These are phyloP conservation scores for Melieria crassipennis DNA, from an alignment of 2,888 invertebrate genomes.

Conservation along the genomic window DNA sequence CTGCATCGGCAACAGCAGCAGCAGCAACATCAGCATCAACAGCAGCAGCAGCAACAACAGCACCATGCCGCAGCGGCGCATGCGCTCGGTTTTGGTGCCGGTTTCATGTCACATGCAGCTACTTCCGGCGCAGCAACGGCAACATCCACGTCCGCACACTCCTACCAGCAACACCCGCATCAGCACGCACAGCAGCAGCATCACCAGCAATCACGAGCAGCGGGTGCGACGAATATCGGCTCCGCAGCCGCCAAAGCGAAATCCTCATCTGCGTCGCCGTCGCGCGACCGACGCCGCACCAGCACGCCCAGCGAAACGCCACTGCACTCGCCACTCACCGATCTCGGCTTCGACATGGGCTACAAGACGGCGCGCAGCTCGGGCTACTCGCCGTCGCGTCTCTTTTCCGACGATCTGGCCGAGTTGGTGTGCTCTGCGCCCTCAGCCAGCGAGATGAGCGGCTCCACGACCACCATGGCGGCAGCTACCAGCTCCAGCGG, in stretches of 20 bases:
- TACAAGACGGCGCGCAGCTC: conserved; percentile 70
- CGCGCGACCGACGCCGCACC: conserved; percentile 60
- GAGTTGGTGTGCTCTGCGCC: conserved; percentile 57
- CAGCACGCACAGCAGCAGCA: conserved; percentile 35
- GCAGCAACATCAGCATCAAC: conserved; percentile 39
- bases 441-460: conserved; percentile 42
- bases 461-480: conserved; percentile 41
- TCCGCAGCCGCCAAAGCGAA: conserved; percentile 30
- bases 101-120: conserved; percentile 30
- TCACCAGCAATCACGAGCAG: conserved; percentile 25
- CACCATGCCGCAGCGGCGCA: conserved; percentile 37
- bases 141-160: conserved; percentile 24
- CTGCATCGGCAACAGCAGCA: conserved; percentile 54
- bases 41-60: conserved; percentile 38
- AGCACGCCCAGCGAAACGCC: conserved; percentile 71
- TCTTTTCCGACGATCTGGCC: conserved; percentile 75
- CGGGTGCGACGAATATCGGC: conserved; percentile 11
- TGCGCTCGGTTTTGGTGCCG: conserved; percentile 21
- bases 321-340: conserved; percentile 71
- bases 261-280: conserved; percentile 18
- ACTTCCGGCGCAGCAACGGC: conserved; percentile 30
- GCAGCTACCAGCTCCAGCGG: conserved; percentile 40
- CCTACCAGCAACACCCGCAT: conserved; percentile 26
- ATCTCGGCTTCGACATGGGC: conserved; percentile 74
- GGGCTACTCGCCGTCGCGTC: conserved; percentile 69